Conservation (phyloP, 2,888 invertebrate species). For the Lottia scabra region DNA sequence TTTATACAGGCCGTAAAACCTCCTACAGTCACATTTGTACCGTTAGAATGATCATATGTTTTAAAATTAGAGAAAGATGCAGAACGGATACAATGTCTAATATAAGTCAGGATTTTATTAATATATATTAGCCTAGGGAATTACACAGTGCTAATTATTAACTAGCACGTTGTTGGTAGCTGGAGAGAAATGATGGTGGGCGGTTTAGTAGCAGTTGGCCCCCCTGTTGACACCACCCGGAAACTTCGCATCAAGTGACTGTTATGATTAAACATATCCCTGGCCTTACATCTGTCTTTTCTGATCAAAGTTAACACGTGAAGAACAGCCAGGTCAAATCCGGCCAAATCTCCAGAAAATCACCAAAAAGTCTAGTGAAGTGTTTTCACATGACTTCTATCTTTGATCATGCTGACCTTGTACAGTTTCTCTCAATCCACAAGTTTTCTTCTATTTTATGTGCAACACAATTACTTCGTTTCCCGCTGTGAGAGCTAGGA, state of each 20-base stretch:
- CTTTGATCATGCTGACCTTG: too few species aligned
- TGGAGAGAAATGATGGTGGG: neutral
- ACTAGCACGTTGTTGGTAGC: neutral
- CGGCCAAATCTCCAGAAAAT: neutral
- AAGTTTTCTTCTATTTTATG: too few species aligned
- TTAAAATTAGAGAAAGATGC: neutral
- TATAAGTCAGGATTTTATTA: neutral
- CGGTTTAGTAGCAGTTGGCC: conserved; percentile 4
- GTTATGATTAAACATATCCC: neutral
- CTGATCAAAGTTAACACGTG: neutral
- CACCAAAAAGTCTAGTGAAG: neutral
- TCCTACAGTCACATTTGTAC: neutral
- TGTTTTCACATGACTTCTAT: too few species aligned
- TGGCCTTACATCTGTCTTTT: neutral
- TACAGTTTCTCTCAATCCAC: too few species aligned
- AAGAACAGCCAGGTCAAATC: neutral
- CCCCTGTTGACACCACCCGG: neutral
- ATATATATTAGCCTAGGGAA: neutral
- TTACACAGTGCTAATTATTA: neutral
- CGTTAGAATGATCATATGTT: neutral
- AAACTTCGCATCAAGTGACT: conserved; percentile 1
- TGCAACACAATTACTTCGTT: too few species aligned
- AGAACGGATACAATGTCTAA: neutral
- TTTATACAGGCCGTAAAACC: neutral
- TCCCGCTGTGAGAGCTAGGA: too few species aligned